Conservation (phyloP, 2,888 invertebrate genomes). For the Meteorus cinctellus region DNA sequence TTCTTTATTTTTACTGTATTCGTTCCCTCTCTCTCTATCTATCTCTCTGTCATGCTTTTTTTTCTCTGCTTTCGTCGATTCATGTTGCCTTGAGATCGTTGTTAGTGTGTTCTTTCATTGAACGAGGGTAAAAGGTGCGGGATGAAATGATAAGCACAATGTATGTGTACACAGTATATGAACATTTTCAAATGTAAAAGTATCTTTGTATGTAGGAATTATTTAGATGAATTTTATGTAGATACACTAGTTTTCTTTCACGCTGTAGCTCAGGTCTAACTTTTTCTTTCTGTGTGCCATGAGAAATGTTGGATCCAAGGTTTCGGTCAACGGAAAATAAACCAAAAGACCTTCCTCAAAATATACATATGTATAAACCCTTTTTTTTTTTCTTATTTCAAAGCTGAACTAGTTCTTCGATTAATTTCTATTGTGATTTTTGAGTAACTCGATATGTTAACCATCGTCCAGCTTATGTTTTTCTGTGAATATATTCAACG, state of each 20-base stretch:
- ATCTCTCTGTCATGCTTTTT: constrained; percentile 1
- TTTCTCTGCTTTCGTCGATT: constrained; percentile 4
- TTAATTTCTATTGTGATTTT: constrained; percentile 61
- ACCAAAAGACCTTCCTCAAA: not conserved
- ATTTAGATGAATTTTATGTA: not conserved
- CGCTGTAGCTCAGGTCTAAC: not conserved
- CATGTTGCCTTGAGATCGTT: constrained; percentile 27
- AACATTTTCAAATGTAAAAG: too few species aligned
- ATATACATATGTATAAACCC: not conserved
- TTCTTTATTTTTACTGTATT: constrained; percentile 15
- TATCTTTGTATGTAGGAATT: not conserved
- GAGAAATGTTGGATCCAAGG: not conserved
- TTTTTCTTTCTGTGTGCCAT: not conserved
- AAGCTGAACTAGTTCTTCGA: not conserved
- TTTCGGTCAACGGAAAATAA: not conserved
- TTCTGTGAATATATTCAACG: too few species aligned
- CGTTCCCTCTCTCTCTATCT: constrained; percentile 27
- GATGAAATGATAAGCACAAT: constrained; percentile 68
- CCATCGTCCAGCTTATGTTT: not conserved
- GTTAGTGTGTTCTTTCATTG: constrained; percentile 25
- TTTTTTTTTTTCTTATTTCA: not conserved
- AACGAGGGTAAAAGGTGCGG: constrained; percentile 40
- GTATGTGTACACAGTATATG: not conserved
- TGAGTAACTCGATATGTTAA: constrained; percentile 59
- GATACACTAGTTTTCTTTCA: not conserved